A percentile compares a stretch with the other conserved stretches of the same genome.
These are phyloP conservation scores for Tinamus guttatus DNA, from an alignment of 2,113 vertebrate species.

Conservation along the genomic window DNA sequence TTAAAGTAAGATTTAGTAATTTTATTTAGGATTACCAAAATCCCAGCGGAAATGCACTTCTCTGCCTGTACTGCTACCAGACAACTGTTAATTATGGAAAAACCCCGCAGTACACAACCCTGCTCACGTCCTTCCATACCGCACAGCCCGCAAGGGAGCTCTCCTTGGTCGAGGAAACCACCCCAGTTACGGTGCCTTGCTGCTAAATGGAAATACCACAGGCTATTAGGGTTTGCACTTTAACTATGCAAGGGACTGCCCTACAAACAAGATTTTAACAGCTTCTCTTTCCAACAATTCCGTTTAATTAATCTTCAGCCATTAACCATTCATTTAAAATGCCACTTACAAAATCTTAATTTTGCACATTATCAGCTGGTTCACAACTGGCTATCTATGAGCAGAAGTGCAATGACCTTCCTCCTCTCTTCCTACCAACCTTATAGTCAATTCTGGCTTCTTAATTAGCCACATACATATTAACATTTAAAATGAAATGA, in stretches of 20 bases:
- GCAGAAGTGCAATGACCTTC: conserved; percentile 71
- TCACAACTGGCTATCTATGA: conserved; percentile 80
- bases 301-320: conserved; percentile 84
- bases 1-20: conserved; percentile 5
- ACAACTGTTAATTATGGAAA: conserved; percentile 29
- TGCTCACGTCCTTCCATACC: background rate
- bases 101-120: background rate
- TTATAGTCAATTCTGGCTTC: conserved; percentile 77
- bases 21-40: conserved; percentile 29
- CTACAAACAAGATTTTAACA: conserved; percentile 78
- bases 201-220: conserved; percentile 58
- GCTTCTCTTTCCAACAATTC: conserved; percentile 80
- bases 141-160: background rate
- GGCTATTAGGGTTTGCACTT: conserved; percentile 57
- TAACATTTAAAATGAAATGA: conserved; percentile 80
- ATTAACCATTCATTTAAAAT: conserved; percentile 85
- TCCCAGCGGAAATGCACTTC: conserved; percentile 27
- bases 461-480: conserved; percentile 79
- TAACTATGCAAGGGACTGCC: conserved; percentile 56
- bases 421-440: conserved; percentile 68
- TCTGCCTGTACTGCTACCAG: conserved; percentile 8
- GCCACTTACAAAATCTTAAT: conserved; percentile 80
- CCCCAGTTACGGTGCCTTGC: background rate
- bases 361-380: conserved; percentile 82
- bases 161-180: background rate